phyloP scores from a whole-genome alignment of 2,888 invertebrate species.

The Hydraecia micacea region DNA sequence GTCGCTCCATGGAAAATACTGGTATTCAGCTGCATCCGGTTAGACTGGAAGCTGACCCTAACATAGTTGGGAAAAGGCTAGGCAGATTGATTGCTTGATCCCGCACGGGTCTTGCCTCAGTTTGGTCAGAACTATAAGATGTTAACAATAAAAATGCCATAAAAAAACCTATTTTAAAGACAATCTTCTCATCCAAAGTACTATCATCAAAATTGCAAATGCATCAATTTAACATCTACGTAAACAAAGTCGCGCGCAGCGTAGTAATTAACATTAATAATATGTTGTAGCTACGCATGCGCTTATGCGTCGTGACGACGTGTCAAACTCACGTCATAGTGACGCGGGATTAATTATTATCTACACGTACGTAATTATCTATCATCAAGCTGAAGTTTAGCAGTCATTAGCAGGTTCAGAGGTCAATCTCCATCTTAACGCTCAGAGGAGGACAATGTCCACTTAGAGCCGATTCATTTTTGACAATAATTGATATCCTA shows the following conservation, averaged over 20 bases:
- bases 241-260: background rate
- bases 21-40: too few relatives aligned
- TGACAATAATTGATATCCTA: too few relatives aligned
- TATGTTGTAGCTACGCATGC: conserved; percentile 16
- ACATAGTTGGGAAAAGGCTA: background rate
- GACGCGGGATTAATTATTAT: conserved; percentile 18
- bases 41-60: background rate
- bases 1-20: background rate
- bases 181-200: background rate
- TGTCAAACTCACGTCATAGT: conserved; percentile 31
- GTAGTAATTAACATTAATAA: conserved; percentile 30
- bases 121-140: background rate
- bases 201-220: background rate
- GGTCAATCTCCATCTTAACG: background rate
- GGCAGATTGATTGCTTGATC: background rate
- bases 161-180: background rate
- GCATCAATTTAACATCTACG: background rate
- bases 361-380: conserved; percentile 23
- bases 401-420: conserved; percentile 5
- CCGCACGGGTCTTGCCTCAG: background rate
- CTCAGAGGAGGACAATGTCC: background rate
- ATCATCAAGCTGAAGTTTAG: conserved; percentile 9
- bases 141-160: background rate
- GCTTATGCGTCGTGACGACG: conserved; percentile 16
- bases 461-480: too few relatives aligned